Evolutionary conservation across 2,888 invertebrate species (phyloP).

Genomic region (Escarpia spicata): DNA sequence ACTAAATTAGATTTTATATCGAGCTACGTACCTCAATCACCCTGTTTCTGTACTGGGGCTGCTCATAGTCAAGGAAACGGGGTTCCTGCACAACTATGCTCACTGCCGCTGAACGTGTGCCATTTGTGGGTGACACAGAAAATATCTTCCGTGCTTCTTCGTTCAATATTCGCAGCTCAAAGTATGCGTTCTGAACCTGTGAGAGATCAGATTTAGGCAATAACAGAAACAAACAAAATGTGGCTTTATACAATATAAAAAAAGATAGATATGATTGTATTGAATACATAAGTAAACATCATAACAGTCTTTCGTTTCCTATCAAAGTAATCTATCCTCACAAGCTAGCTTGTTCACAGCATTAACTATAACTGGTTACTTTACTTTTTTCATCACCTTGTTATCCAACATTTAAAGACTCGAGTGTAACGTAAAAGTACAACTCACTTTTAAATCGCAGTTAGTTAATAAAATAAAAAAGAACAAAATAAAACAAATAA

Average conservation of each 20-base stretch:
- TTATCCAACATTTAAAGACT: neutral
- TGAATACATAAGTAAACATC: neutral
- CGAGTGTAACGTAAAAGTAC: neutral
- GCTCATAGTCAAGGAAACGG: conserved; percentile 24
- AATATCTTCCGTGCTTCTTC: neutral
- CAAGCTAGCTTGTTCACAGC: neutral
- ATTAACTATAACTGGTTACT: neutral
- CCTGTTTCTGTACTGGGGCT: neutral
- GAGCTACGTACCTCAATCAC: neutral
- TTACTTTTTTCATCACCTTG: neutral
- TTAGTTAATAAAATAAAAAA: neutral
- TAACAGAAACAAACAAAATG: neutral
- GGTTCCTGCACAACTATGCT: neutral
- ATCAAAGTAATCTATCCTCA: too few species aligned
- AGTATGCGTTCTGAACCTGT: neutral
- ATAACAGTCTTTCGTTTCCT: too few species aligned
- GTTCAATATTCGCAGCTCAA: neutral
- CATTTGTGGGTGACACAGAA: conserved; percentile 18
- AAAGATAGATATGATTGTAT: neutral
- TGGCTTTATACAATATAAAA: neutral
- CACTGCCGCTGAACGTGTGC: neutral
- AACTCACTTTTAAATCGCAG: neutral
- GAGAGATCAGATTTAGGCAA: neutral
- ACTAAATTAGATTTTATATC: neutral
- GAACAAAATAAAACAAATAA: neutral